Percentiles rank a stretch among this genome's conserved stretches.
Evolutionary conservation across 2,888 invertebrate genomes (phyloP).

Genomic region (Leptogaster cylindrica): DNA sequence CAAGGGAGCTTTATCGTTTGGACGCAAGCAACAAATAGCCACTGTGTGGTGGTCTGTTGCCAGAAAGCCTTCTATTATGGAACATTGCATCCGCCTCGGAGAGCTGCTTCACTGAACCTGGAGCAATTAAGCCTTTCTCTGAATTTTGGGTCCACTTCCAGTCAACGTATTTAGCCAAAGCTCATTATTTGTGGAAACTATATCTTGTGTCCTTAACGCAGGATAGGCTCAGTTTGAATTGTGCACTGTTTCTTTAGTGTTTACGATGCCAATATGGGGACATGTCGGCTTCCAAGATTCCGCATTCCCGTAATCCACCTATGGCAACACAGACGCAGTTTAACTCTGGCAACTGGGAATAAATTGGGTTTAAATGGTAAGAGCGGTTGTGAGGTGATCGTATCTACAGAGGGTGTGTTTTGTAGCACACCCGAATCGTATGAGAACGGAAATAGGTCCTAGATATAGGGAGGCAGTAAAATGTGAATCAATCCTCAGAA

Average conservation of each 20-base stretch:
- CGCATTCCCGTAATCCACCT: neutral
- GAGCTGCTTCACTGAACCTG: constrained; percentile 6
- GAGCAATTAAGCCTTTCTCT: constrained; percentile 26
- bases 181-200: neutral
- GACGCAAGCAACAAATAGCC: constrained; percentile 27
- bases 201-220: too few species aligned
- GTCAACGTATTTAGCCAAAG: neutral
- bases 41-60: neutral
- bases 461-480: too few species aligned
- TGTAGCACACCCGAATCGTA: too few species aligned
- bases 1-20: constrained; percentile 6
- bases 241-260: too few species aligned
- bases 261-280: neutral
- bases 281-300: neutral
- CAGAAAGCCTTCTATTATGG: neutral
- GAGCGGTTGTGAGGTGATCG: too few species aligned
- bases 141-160: constrained; percentile 21
- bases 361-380: too few species aligned
- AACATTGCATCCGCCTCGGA: neutral
- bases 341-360: too few species aligned
- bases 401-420: too few species aligned
- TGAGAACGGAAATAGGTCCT: too few species aligned
- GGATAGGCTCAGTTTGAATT: too few species aligned
- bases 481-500: too few species aligned
- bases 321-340: too few species aligned